phyloP scores from a whole-genome alignment of 1,140 invertebrate species.

The Monomorium pharaonis region DNA sequence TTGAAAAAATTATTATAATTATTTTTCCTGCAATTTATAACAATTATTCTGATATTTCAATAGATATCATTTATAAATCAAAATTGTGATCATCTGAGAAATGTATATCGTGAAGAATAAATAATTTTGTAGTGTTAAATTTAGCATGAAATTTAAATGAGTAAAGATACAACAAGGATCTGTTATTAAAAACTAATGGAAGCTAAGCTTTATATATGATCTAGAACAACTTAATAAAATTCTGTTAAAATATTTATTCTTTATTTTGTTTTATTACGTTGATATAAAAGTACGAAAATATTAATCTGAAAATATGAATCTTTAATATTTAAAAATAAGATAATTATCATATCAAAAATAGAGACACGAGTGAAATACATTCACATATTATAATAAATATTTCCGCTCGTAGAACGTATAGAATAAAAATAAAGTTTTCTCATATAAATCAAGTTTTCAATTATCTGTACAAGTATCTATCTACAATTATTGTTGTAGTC shows the following conservation, averaged over 20 bases:
- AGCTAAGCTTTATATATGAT: not conserved
- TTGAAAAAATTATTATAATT: not conserved
- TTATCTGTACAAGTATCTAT: too few relatives aligned
- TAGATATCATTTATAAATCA: not conserved
- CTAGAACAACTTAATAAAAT: not conserved
- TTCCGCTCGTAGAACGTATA: too few relatives aligned
- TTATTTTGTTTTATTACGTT: not conserved
- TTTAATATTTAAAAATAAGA: not conserved
- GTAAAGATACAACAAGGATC: not conserved
- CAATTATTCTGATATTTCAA: not conserved
- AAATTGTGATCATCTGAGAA: not conserved
- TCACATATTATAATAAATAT: constrained; percentile 79
- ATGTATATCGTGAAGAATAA: not conserved
- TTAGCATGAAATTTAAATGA: not conserved
- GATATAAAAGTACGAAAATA: not conserved
- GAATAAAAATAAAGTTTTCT: too few relatives aligned
- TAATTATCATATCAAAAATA: constrained; percentile 2
- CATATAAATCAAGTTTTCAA: too few relatives aligned
- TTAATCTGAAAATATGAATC: not conserved
- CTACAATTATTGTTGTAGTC: too few relatives aligned
- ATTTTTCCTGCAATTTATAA: not conserved
- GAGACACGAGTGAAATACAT: constrained; percentile 49
- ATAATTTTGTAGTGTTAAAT: not conserved
- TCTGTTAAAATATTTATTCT: not conserved
- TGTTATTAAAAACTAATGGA: too few relatives aligned